Evolutionary conservation across 1,140 invertebrate genomes (phyloP), one percentile per base, ranked within the genome.

Genomic region (Musca domestica): DNA sequence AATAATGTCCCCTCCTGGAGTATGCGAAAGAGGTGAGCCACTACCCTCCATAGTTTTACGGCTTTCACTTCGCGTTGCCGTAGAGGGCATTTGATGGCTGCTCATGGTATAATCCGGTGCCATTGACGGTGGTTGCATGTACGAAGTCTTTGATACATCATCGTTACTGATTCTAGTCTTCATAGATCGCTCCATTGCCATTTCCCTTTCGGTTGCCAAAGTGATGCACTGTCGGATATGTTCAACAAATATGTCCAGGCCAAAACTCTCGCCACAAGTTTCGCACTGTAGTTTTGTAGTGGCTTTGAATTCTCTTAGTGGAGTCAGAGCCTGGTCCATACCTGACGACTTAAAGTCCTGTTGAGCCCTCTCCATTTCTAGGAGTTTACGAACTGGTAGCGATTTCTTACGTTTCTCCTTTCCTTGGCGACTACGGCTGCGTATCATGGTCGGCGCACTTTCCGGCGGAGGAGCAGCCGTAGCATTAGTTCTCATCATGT

Each of bases 251-350:
- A 92, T 85, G 12, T 90, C 90, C 27, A 94, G 95, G 77, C 97
- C 95, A 68, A 98, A 96, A 84, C 95, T 96, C 69, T 96, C 94
- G 17, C 92, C 92, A 81, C 96, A 98, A 82, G 96, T 98, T 78
- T 98, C 96, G 83, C 96, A 98, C 2, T 92, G 94, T 64, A 98
- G 96, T 67, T 92, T 84, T n/a, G 89, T 91, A 46, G 89, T 88
- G 5, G 83, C 82, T 1, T 86, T 69, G 82, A 77, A 83, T 69
- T 87, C 87, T 71, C 87, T 82, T 80, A 88, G 81, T 74, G 89
- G 82, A 79, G 90, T 85, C 71, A 86, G 74, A 66, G 92, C 91
- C 0, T 91, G 91, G 71, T 92, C 94, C 23, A 80, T 22, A 20
- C 66, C 25, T 15, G 34, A 58, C 2, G 41, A 30, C 77, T 93